Percentiles rank a stretch among this genome's conserved stretches.
Evolutionary conservation across 2,888 invertebrate genomes (phyloP).

Genomic region (Eumerus sabulonum): DNA sequence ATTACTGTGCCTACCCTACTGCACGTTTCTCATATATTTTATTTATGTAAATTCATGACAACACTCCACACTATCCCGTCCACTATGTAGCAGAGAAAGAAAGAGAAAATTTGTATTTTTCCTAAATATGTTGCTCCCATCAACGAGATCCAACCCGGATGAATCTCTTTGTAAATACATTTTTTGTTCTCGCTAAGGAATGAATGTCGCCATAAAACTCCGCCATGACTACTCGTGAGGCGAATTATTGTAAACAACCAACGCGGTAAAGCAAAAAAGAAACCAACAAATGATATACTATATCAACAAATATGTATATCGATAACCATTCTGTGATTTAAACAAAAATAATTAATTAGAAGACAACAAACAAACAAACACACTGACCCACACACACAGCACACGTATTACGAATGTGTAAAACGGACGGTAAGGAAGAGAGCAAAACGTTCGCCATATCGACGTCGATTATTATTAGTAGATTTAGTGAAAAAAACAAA

Average conservation of each 20-base stretch:
- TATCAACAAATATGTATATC: no score
- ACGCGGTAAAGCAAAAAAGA: slow-evolving; percentile 33
- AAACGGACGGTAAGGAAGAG: slow-evolving; percentile 10
- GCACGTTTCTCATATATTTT: slow-evolving; percentile 49
- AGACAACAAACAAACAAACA: slow-evolving; percentile 12
- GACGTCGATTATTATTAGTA: slow-evolving; percentile 59
- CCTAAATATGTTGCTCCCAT: no score
- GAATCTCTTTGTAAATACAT: no score
- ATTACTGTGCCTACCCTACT: slow-evolving; percentile 31
- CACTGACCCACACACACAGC: no score
- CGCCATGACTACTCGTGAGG: no score
- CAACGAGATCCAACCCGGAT: no score
- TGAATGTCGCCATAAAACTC: no score
- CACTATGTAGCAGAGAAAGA: no score
- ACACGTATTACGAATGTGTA: slow-evolving; percentile 33
- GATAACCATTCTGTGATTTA: slow-evolving; percentile 69
- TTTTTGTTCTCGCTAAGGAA: no score
- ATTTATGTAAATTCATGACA: slow-evolving; percentile 60
- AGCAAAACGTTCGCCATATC: slow-evolving; percentile 62
- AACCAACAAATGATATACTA: no score
- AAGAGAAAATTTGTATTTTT: no score
- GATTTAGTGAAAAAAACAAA: slow-evolving; percentile 39
- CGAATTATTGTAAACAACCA: neutral
- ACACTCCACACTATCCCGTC: slow-evolving; percentile 25
- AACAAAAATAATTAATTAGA: slow-evolving; percentile 54